A percentile compares a stretch with the other conserved stretches of the same genome.
Evolutionary conservation across 2,888 invertebrate genomes (phyloP).

Genomic region (Tetanocera ferruginea): DNA sequence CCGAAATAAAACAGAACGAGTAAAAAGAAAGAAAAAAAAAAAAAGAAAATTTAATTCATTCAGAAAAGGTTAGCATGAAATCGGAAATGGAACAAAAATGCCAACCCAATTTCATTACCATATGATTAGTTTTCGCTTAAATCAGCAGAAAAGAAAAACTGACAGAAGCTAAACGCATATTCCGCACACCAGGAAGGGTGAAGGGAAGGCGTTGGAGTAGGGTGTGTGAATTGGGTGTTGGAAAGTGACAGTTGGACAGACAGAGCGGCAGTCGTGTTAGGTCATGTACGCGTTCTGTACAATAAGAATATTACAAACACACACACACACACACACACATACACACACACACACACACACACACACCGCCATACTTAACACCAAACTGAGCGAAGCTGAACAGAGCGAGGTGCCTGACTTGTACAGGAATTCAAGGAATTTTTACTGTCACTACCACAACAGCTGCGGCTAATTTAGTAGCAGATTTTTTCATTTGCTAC

Average conservation of each 20-base stretch:
- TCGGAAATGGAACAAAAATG: slow-evolving; percentile 12
- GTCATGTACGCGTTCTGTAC: no score
- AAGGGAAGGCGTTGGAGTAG: not conserved
- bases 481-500: not conserved
- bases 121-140: slow-evolving; percentile 46
- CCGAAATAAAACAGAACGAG: not conserved
- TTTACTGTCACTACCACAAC: slow-evolving; percentile 48
- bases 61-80: not conserved
- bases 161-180: slow-evolving; percentile 18
- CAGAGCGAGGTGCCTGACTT: slow-evolving; percentile 25
- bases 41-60: not conserved
- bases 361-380: not conserved
- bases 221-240: not conserved
- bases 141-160: slow-evolving; percentile 39
- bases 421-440: slow-evolving; percentile 49
- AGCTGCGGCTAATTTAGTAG: slow-evolving; percentile 42
- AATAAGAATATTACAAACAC: not conserved
- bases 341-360: slow-evolving; percentile 1
- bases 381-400: no score
- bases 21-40: not conserved
- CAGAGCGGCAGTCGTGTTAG: not conserved
- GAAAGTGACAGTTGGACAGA: not conserved
- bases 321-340: slow-evolving; percentile 9
- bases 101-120: slow-evolving; percentile 39
- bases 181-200: not conserved